Evolutionary conservation across 2,888 invertebrate genomes (phyloP), one percentile per base, ranked within the genome.

Genomic region (Automeris io): DNA sequence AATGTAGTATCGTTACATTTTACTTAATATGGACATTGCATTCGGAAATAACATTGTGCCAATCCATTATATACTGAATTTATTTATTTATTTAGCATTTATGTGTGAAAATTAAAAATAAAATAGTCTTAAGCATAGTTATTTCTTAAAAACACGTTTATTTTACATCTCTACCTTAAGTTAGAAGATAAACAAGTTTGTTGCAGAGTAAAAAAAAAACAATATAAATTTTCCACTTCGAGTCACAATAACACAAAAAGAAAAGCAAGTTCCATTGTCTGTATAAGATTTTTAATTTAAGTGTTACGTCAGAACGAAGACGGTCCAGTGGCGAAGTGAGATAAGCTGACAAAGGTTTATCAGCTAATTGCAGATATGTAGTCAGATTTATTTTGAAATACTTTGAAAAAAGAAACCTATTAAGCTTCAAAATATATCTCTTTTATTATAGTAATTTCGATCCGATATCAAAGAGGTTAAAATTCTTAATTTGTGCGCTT

Each of bases 331-430:
- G 61, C 50, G 60, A 52, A 51, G 45, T 42, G 49, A 70, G 77
- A 79, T 79, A 80, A 75, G 63, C 42, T 49, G 50, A 78, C 73
- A 77, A 76, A 71, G 75, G 69, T 70, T 72, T 79, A 77, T 77
- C 79, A 52, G 51, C 37, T 33, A 21, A 16, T 11, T 1, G 11
- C 39, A 39, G 39, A 34, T n/a, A 16, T 11, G 39, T 29, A 39
- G 11, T 34, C 21, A 34, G 39, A 22, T 7, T 12, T 18, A 24
- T 24, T 24, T 24, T 9, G 11, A 24, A 2, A n/a, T 9, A 24
- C 24, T 24, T 9, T 24, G 11, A 24, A 24, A n/a, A n/a, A n/a
- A n/a, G n/a, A n/a, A n/a, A n/a, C n/a, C n/a, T n/a, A n/a, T n/a
- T n/a, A n/a, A n/a, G n/a, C n/a, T n/a, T n/a, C n/a, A n/a, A n/a